These are phyloP conservation scores for Agonopterix heracliana DNA, from an alignment of 2,888 invertebrate species.

Conservation along the genomic window DNA sequence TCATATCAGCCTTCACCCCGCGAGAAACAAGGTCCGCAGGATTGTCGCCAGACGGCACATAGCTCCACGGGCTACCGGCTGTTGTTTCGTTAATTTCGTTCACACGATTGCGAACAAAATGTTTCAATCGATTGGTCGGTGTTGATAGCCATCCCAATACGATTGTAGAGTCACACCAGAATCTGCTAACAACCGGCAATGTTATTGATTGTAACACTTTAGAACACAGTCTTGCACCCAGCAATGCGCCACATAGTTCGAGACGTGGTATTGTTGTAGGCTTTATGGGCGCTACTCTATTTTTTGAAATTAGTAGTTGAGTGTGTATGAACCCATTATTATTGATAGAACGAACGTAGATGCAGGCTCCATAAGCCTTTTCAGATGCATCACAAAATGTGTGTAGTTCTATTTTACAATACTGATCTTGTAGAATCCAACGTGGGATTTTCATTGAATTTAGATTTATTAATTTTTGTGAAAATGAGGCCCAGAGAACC, in stretches of 20 bases:
- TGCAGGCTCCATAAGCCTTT: background rate
- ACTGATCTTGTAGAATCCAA: background rate
- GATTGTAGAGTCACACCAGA: conserved; percentile 1
- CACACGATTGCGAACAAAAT: background rate
- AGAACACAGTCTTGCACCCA: background rate
- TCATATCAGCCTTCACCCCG: conserved; percentile 1
- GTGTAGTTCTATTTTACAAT: background rate
- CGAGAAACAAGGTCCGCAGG: conserved; percentile 12
- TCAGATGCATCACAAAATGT: background rate
- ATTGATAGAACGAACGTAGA: background rate
- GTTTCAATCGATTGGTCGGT: background rate
- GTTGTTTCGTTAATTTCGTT: background rate
- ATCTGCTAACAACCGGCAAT: background rate
- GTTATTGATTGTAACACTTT: background rate
- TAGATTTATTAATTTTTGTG: background rate
- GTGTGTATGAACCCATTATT: background rate
- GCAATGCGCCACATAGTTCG: no score
- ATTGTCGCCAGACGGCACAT: conserved; percentile 4
- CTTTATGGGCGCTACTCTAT: conserved; percentile 1
- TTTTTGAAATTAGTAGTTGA: background rate
- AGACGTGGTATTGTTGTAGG: background rate
- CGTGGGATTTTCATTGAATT: no score
- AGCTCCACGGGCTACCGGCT: background rate
- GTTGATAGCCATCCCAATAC: background rate
- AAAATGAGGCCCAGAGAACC: background rate